phyloP scores from a whole-genome alignment of 2,113 vertebrate species.

The Malurus cyaneus region DNA sequence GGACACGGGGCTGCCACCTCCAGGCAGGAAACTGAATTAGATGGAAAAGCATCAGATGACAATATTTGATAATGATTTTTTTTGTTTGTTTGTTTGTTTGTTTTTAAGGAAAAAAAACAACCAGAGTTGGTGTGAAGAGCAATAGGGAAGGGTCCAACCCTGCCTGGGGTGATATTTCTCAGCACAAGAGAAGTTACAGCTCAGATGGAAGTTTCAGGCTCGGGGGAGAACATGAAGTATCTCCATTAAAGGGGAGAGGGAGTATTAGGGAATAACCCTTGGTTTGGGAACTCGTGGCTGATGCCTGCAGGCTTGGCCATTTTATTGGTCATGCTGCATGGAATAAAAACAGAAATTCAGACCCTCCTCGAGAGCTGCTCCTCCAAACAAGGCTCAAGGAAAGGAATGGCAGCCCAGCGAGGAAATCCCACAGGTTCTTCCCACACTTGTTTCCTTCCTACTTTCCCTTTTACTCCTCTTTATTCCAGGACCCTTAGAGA shows the following conservation, averaged over 20 bases:
- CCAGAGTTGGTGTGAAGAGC: neutral
- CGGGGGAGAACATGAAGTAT: neutral
- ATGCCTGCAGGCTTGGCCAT: neutral
- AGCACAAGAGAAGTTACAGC: neutral
- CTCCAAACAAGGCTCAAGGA: neutral
- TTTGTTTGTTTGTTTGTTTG: neutral
- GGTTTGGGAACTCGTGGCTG: neutral
- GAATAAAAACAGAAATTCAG: neutral
- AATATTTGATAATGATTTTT: neutral
- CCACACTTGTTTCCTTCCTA: neutral
- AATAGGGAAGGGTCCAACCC: neutral
- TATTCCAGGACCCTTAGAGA: neutral
- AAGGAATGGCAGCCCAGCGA: fast-evolving
- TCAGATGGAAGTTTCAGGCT: neutral
- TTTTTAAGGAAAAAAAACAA: neutral
- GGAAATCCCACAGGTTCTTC: neutral
- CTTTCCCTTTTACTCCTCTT: neutral
- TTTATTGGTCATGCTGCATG: neutral
- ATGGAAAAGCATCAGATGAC: neutral
- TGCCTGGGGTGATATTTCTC: neutral
- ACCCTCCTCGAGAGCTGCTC: neutral
- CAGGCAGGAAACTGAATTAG: neutral
- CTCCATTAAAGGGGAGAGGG: neutral
- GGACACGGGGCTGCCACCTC: fast-evolving
- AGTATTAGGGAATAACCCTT: neutral